These are phyloP conservation scores for Drosophila gunungcola DNA, from an alignment of 1,140 invertebrate species.

Conservation along the genomic window DNA sequence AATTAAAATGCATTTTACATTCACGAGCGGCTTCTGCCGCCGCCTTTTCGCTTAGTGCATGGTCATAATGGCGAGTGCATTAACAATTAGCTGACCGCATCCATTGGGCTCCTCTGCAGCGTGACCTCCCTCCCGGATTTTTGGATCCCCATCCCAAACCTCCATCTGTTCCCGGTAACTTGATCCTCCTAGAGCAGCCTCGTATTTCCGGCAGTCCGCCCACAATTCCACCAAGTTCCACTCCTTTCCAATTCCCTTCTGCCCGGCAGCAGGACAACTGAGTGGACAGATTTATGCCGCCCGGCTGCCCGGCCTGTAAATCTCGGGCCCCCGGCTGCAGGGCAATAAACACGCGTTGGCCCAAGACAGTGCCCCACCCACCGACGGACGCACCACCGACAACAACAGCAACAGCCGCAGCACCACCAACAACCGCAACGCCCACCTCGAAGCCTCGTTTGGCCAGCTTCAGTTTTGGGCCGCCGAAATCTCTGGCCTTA, in stretches of 20 bases:
- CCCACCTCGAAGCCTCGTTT: slow-evolving; percentile 46
- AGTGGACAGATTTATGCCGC: slow-evolving; percentile 65
- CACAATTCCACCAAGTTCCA: slow-evolving; percentile 35
- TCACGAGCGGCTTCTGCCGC: slow-evolving; percentile 29
- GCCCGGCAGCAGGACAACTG: slow-evolving; percentile 21
- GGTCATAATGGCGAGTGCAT: slow-evolving; percentile 76
- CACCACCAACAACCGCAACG: slow-evolving; percentile 23
- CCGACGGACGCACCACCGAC: slow-evolving; percentile 15
- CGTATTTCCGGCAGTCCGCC: slow-evolving; percentile 45
- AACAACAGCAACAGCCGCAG: slow-evolving; percentile 12
- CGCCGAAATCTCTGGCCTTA: slow-evolving; percentile 61
- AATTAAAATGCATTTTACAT: slow-evolving; percentile 82
- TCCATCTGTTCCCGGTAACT: slow-evolving; percentile 5
- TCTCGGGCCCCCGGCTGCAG: slow-evolving; percentile 66
- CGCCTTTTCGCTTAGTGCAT: slow-evolving; percentile 37
- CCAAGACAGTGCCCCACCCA: slow-evolving; percentile 61
- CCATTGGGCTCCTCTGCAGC: slow-evolving; percentile 59
- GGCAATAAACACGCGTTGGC: slow-evolving; percentile 79
- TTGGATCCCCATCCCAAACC: too few species aligned
- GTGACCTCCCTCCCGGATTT: slow-evolving; percentile 6
- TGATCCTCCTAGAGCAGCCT: slow-evolving; percentile 54
- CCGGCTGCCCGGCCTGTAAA: slow-evolving; percentile 67
- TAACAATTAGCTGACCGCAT: slow-evolving; percentile 82
- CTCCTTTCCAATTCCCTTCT: slow-evolving; percentile 48
- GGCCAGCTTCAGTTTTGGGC: slow-evolving; percentile 66